Conservation (phyloP, 2,797 vertebrate species). For the Cyprinodon diabolis region DNA sequence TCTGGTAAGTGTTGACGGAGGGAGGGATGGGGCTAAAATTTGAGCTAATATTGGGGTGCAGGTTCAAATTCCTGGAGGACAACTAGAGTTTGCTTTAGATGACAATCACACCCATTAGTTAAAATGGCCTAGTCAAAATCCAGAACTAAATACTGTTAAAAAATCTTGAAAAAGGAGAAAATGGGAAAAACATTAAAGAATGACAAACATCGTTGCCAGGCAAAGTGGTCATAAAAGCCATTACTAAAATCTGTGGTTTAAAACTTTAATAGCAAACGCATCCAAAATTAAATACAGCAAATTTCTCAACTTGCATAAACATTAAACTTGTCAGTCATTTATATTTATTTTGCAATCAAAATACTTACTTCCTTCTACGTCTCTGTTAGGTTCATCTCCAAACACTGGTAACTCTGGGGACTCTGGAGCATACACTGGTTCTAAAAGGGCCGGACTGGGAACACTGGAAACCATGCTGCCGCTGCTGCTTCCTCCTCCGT, state of each 20-base stretch:
- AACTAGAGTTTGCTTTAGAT: neutral
- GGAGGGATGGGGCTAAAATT: neutral
- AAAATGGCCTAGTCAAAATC: neutral
- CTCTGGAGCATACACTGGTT: constrained; percentile 52
- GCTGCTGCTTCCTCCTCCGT: constrained; percentile 53
- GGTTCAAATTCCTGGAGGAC: neutral
- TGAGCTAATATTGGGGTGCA: neutral
- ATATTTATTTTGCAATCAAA: neutral
- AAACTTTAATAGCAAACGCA: neutral
- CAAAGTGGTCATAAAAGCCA: neutral
- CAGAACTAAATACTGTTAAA: neutral
- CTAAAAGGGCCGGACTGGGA: constrained; percentile 51
- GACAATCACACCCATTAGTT: neutral
- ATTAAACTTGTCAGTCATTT: neutral
- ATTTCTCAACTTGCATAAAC: neutral
- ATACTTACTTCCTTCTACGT: constrained; percentile 77
- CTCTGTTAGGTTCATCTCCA: constrained; percentile 56
- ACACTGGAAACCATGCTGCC: constrained; percentile 72
- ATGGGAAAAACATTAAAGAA: too few species aligned
- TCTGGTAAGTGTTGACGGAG: neutral
- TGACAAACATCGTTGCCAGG: too few species aligned
- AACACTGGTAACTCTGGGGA: constrained; percentile 78
- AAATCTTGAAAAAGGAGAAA: too few species aligned
- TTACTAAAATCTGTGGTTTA: neutral
- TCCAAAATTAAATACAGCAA: neutral